Evolutionary conservation across 2,113 vertebrate genomes (phyloP).

Genomic region (Myanophis thanlyinensis): DNA sequence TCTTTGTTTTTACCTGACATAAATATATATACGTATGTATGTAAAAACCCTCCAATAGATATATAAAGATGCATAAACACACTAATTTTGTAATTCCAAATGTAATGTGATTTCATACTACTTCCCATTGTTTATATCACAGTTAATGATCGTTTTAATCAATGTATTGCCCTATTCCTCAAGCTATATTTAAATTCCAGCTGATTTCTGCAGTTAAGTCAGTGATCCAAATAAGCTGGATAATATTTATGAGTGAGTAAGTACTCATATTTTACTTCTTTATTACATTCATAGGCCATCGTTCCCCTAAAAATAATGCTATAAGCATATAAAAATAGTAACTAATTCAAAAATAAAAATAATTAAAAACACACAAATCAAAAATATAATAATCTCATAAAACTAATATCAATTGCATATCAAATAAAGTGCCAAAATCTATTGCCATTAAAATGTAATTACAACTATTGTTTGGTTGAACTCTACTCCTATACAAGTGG

Average conservation of each 20-base stretch:
- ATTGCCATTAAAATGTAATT: background rate
- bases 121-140: background rate
- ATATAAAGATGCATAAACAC: background rate
- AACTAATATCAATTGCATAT: background rate
- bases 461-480: background rate
- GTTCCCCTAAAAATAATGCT: background rate
- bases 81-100: background rate
- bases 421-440: background rate
- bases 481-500: background rate
- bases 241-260: background rate
- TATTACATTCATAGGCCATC: background rate
- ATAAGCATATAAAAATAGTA: background rate
- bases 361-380: background rate
- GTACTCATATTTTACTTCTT: background rate
- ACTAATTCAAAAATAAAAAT: background rate
- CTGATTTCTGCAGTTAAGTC: background rate
- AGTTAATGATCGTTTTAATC: background rate
- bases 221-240: background rate
- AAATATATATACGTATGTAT: background rate
- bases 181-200: background rate
- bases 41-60: background rate
- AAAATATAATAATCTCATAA: background rate
- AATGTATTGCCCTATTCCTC: background rate
- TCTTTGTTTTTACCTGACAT: slow-evolving; percentile 72
- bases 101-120: background rate